Evolutionary conservation across 2,888 invertebrate species (phyloP).

Genomic region (Troides oblongomaculatus): DNA sequence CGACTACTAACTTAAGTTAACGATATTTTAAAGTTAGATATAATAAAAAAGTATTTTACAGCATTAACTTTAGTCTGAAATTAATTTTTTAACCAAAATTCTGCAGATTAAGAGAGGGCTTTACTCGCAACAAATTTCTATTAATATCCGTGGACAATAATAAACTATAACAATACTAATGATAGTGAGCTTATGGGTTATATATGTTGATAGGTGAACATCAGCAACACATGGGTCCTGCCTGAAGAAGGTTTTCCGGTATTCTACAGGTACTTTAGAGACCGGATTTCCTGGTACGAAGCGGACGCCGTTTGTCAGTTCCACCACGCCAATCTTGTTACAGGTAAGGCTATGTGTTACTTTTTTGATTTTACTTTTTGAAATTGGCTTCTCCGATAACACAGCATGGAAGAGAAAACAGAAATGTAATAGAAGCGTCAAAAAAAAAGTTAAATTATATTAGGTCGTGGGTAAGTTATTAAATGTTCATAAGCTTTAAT

Average conservation of each 20-base stretch:
- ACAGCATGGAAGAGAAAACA: no score
- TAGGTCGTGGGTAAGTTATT: not conserved
- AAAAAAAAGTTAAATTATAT: not conserved
- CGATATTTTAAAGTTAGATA: no score
- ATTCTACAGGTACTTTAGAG: constrained; percentile 90
- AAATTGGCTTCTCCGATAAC: not conserved
- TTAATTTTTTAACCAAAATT: no score
- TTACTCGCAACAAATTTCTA: no score
- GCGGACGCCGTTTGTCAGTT: constrained; percentile 91
- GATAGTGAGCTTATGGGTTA: constrained; percentile 4
- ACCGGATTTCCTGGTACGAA: constrained; percentile 91
- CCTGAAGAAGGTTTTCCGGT: constrained; percentile 90
- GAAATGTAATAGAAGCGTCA: no score
- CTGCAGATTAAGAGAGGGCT: no score
- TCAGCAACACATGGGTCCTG: constrained; percentile 90
- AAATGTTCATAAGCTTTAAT: not conserved
- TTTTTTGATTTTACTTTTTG: not conserved
- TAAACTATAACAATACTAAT: no score
- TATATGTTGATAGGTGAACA: constrained; percentile 82
- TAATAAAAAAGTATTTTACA: no score
- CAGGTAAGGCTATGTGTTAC: constrained; percentile 78
- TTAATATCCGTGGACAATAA: no score
- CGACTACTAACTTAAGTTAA: no score
- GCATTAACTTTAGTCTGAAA: no score
- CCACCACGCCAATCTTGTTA: constrained; percentile 89